Conservation (phyloP, 2,113 vertebrate genomes). For the Perca flavescens region DNA sequence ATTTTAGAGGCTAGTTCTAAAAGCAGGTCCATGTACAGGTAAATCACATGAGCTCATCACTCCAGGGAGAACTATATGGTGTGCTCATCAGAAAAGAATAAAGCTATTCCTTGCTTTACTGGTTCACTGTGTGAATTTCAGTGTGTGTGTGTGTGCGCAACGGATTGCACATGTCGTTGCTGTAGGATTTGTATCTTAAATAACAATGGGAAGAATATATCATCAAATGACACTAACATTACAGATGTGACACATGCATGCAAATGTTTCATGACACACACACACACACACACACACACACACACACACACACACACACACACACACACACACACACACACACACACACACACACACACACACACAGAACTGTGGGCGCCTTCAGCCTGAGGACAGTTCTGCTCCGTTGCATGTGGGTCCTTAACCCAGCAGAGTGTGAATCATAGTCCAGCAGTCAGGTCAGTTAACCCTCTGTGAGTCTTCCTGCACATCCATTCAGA, state of each 20-base stretch:
- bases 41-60: slow-evolving; percentile 72
- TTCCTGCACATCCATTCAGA: slow-evolving; percentile 40
- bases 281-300: background rate
- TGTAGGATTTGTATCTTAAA: slow-evolving; percentile 7
- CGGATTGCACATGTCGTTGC: background rate
- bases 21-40: slow-evolving; percentile 49
- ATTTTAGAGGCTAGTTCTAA: slow-evolving; percentile 34
- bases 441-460: slow-evolving; percentile 70
- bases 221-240: slow-evolving; percentile 9
- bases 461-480: slow-evolving; percentile 66
- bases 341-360: slow-evolving; percentile 11
- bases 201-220: background rate
- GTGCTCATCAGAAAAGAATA: slow-evolving; percentile 62
- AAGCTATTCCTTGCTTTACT: slow-evolving; percentile 8
- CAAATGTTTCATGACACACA: slow-evolving; percentile 43
- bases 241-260: slow-evolving; percentile 60
- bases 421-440: slow-evolving; percentile 72
- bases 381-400: slow-evolving; percentile 49
- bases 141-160: background rate
- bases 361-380: slow-evolving; percentile 26
- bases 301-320: slow-evolving; percentile 10
- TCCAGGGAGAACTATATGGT: slow-evolving; percentile 44
- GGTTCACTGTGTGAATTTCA: background rate
- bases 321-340: slow-evolving; percentile 22
- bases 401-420: slow-evolving; percentile 58